Percentiles rank a stretch among this genome's conserved stretches.
phyloP scores from a whole-genome alignment of 1,140 invertebrate species.

The Drosophila cardini region DNA sequence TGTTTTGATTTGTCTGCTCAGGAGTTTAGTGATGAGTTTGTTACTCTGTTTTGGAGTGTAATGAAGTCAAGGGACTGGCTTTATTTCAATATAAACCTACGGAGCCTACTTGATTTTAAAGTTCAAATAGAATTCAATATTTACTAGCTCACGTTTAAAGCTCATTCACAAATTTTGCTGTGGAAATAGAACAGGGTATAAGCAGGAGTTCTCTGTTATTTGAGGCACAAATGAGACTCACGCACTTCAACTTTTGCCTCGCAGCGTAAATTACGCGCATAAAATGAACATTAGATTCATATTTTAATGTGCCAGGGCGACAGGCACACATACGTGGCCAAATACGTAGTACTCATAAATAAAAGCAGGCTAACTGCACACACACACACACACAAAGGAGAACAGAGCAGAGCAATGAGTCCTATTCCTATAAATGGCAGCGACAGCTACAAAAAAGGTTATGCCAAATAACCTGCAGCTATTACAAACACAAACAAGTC shows the following conservation, averaged over 20 bases:
- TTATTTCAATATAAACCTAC: neutral
- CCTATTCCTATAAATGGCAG: conserved; percentile 41
- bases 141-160: neutral
- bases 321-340: conserved; percentile 19
- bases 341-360: conserved; percentile 51
- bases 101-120: neutral
- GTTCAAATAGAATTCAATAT: neutral
- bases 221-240: conserved; percentile 56
- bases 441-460: conserved; percentile 64
- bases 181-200: neutral
- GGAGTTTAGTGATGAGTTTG: neutral
- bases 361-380: conserved; percentile 53
- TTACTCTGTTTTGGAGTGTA: neutral
- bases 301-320: conserved; percentile 66
- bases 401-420: too few species aligned
- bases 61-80: neutral
- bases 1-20: neutral
- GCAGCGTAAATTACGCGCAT: conserved; percentile 79
- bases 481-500: conserved; percentile 54
- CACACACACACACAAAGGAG: conserved; percentile 1
- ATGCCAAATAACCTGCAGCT: conserved; percentile 68
- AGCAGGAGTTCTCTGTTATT: neutral
- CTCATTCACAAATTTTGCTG: conserved; percentile 25
- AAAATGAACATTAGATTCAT: conserved; percentile 83
- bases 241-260: conserved; percentile 46